Base-by-base conservation (phyloP, 1,140 invertebrate genomes). In the Choristoneura fumiferana region DNA sequence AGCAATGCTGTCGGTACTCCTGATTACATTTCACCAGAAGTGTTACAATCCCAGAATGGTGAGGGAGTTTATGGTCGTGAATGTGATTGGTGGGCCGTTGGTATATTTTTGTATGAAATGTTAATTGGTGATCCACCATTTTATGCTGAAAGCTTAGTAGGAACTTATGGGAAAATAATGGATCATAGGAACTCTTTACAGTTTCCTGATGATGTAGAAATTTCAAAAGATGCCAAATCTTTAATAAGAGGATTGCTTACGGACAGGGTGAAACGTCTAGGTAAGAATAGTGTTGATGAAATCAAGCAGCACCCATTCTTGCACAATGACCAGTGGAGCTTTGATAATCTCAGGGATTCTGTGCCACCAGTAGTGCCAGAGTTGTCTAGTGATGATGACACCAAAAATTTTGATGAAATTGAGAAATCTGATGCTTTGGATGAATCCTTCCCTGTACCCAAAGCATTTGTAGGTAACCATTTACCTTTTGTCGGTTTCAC, bases 51-150 rank as follows among this genome's bases (percentile, higher is more conserved):
- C 4, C 98, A 99, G 89, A 97, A 98, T 76, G 96, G 96, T n/a
- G 96, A 98, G 79, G 97, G 98, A 45, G 94, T 96, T 29, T 97
- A 97, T 84, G 98, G 98, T 0, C 90, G 96, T 35, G 98, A 99
- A 88, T 99, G 98, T 89, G 99, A 99, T 90, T 99, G 97, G 97
- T 99, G 99, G 99, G 98, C 97, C 10, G 98, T 99, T 10, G 98
- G 98, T 37, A 98, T 99, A 53, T 98, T 99, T 87, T 91, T 99
- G 0, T 99, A 98, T 89, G 98, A 99, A 91, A 99, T 99, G 98
- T 91, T 99, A 5, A 95, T 98, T 60, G 97, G 98, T n/a, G 98
- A 99, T 85, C 98, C 98, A 3, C 98, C 98, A 2, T 99, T 99
- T 90, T 99, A 98, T 91, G 98, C 98, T 1, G 98, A 99, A 77